phyloP scores from a whole-genome alignment of 1,140 invertebrate genomes.

The Thaumetopoea pityocampa region DNA sequence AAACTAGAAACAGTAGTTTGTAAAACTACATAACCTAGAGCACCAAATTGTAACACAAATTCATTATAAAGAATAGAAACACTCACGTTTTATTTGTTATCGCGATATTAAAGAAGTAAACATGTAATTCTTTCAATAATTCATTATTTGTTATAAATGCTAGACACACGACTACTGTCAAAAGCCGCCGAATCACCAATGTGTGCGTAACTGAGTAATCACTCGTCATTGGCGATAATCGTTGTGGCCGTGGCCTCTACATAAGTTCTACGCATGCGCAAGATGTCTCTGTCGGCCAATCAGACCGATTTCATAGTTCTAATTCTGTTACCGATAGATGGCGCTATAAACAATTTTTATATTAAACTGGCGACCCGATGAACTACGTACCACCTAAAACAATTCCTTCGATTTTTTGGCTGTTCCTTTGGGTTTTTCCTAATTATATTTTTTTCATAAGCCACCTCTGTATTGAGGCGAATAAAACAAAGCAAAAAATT shows the following conservation, averaged over 20 bases:
- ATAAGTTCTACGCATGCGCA: constrained; percentile 52
- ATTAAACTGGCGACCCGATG: not conserved
- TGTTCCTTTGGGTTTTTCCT: not conserved
- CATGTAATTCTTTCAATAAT: constrained; percentile 39
- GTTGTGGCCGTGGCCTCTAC: constrained; percentile 57
- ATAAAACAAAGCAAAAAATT: no score
- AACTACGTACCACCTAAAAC: no score
- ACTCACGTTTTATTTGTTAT: constrained; percentile 44
- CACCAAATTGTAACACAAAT: no score
- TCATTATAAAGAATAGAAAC: constrained; percentile 17
- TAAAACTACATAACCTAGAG: no score
- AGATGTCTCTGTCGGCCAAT: constrained; percentile 36
- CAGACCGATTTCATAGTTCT: constrained; percentile 20
- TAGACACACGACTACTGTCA: constrained; percentile 42
- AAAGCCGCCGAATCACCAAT: constrained; percentile 24
- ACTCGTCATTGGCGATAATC: no score
- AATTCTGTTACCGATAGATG: constrained; percentile 34
- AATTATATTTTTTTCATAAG: not conserved
- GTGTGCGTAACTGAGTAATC: constrained; percentile 42
- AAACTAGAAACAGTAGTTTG: no score
- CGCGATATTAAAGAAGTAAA: constrained; percentile 34
- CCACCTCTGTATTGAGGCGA: no score
- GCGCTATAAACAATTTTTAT: constrained; percentile 24
- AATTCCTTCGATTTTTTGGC: not conserved
- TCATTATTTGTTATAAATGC: constrained; percentile 43